Evolutionary conservation across 1,140 invertebrate genomes (phyloP).

Genomic region (Tetramorium alpestre): DNA sequence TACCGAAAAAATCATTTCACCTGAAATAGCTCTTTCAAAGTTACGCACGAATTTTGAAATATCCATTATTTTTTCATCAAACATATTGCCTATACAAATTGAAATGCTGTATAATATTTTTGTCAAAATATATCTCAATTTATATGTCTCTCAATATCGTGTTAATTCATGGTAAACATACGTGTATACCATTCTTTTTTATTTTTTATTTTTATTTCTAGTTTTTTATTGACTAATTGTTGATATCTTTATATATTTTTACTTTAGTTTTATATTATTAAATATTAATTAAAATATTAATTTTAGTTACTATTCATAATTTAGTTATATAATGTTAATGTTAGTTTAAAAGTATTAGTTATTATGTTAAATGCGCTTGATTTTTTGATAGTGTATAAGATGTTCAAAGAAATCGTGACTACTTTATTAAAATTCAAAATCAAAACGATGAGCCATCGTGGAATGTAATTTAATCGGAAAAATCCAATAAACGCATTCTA

Average conservation of each 20-base stretch:
- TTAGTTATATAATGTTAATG: too few species aligned
- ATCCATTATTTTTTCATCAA: slow-evolving; percentile 12
- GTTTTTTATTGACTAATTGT: background rate
- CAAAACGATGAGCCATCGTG: slow-evolving; percentile 76
- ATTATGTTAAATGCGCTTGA: background rate
- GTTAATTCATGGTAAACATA: too few species aligned
- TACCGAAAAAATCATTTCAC: slow-evolving; percentile 1
- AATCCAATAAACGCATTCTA: slow-evolving; percentile 84
- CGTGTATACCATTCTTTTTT: too few species aligned
- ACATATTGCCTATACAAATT: slow-evolving; percentile 3
- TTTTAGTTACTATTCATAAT: too few species aligned
- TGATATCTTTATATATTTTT: background rate
- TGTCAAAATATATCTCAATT: background rate
- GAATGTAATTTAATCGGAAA: slow-evolving; percentile 83
- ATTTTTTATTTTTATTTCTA: too few species aligned
- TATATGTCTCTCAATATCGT: background rate
- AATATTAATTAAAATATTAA: too few species aligned
- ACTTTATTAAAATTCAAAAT: slow-evolving; percentile 79
- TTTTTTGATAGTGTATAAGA: slow-evolving; percentile 10
- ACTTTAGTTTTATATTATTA: too few species aligned
- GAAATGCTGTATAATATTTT: background rate
- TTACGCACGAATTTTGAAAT: slow-evolving; percentile 1
- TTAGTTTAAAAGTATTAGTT: background rate
- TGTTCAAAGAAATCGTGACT: slow-evolving; percentile 66
- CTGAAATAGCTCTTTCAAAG: background rate